These are phyloP conservation scores for Odontocerum albicorne DNA, from an alignment of 2,888 invertebrate species.

Conservation along the genomic window DNA sequence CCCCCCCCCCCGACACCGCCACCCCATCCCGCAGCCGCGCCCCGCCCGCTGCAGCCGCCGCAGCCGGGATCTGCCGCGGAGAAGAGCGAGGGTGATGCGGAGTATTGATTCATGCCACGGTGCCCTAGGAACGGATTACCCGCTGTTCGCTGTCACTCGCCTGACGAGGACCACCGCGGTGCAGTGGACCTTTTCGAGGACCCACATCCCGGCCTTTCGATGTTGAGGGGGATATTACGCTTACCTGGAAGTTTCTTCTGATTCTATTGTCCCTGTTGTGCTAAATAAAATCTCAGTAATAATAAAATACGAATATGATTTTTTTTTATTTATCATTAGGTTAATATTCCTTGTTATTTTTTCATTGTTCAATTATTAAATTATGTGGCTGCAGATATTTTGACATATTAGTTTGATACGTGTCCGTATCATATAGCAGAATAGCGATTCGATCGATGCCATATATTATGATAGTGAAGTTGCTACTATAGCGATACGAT, in stretches of 20 bases:
- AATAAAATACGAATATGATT: too few species aligned
- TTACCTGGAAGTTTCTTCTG: too few species aligned
- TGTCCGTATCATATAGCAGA: too few species aligned
- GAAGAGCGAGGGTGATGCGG: conserved; percentile 16
- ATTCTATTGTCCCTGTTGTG: too few species aligned
- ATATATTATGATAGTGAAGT: neutral
- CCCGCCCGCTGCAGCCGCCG: conserved; percentile 32
- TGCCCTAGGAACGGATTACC: conserved; percentile 42
- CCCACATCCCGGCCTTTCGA: conserved; percentile 3
- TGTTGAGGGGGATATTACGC: too few species aligned
- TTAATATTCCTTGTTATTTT: too few species aligned
- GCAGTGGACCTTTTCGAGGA: conserved; percentile 43
- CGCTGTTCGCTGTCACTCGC: conserved; percentile 35
- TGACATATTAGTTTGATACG: too few species aligned
- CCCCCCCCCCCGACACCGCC: conserved; percentile 8
- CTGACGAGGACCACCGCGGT: conserved; percentile 35
- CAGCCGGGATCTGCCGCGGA: conserved; percentile 45
- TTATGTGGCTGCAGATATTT: too few species aligned
- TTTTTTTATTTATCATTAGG: too few species aligned
- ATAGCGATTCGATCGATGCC: too few species aligned
- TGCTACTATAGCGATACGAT: neutral
- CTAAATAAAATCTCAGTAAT: too few species aligned
- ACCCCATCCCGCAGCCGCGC: neutral
- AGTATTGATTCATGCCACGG: conserved; percentile 39
- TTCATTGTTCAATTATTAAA: too few species aligned